These are phyloP conservation scores for Tridacna crocea DNA, from an alignment of 2,888 invertebrate species.

Conservation along the genomic window DNA sequence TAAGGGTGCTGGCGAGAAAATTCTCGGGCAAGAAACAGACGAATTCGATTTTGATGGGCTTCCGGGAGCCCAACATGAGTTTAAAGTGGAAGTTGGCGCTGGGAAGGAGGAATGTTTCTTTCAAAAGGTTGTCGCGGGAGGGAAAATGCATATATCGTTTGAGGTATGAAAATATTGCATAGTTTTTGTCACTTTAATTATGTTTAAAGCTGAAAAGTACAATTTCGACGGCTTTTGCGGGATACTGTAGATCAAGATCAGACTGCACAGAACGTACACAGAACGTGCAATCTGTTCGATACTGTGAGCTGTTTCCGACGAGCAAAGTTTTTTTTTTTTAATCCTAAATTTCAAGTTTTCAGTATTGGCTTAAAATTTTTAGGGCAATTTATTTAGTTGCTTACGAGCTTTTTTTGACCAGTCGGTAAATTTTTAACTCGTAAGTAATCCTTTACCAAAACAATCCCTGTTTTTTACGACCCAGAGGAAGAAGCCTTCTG, in stretches of 20 bases:
- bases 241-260: no score
- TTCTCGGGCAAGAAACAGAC: conserved; percentile 65
- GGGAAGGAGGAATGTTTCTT: conserved; percentile 97
- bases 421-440: no score
- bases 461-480: neutral
- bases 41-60: conserved; percentile 80
- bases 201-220: no score
- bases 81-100: conserved; percentile 97
- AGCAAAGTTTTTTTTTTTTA: no score
- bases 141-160: conserved; percentile 96
- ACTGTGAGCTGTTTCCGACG: no score
- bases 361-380: no score
- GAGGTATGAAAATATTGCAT: conserved; percentile 87
- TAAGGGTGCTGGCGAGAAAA: conserved; percentile 48
- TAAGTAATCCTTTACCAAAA: neutral
- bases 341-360: no score
- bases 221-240: no score
- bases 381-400: neutral
- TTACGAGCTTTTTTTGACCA: neutral
- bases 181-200: no score
- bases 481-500: no score
- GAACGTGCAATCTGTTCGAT: no score
- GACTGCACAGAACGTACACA: no score
- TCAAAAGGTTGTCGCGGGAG: conserved; percentile 95
- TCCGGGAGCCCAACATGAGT: conserved; percentile 97